A percentile compares a stretch with the other conserved stretches of the same genome.
Conservation (phyloP, 2,888 invertebrate species). For the Mallateleia sp. region DNA sequence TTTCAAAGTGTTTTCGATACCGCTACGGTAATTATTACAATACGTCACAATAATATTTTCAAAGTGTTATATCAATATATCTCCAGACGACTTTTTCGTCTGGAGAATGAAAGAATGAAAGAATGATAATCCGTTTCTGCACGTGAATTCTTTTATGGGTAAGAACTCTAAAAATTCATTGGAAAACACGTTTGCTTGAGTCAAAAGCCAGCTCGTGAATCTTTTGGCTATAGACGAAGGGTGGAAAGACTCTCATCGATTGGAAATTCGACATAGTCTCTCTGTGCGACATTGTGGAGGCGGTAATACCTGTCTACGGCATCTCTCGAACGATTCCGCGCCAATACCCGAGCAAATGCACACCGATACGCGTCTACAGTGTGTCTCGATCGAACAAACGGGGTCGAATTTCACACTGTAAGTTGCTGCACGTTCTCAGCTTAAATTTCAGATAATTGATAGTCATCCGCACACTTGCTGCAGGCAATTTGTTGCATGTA, state of each 20-base stretch:
- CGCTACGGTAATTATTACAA: too few relatives aligned
- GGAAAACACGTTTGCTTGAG: too few relatives aligned
- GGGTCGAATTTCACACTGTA: conserved; percentile 52
- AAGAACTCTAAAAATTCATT: too few relatives aligned
- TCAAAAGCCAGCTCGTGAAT: too few relatives aligned
- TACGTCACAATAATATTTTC: too few relatives aligned
- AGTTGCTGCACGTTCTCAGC: conserved; percentile 33
- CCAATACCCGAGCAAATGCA: conserved; percentile 45
- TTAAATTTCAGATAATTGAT: conserved; percentile 55
- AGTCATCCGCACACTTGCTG: conserved; percentile 47
- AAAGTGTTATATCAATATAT: too few relatives aligned
- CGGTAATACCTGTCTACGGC: conserved; percentile 42
- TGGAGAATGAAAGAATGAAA: too few relatives aligned
- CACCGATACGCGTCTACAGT: conserved; percentile 38
- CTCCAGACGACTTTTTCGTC: too few relatives aligned
- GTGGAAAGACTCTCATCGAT: conserved; percentile 23
- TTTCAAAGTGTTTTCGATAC: too few relatives aligned
- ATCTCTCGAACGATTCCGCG: conserved; percentile 38
- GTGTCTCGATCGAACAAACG: conserved; percentile 49
- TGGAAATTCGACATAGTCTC: conserved; percentile 30
- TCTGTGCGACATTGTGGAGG: conserved; percentile 33
- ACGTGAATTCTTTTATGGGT: too few relatives aligned
- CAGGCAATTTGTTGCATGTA: conserved; percentile 39
- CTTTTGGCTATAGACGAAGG: too few relatives aligned
- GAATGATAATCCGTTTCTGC: too few relatives aligned